These are phyloP conservation scores for Mormoops blainvillei DNA, from an alignment of 2,113 vertebrate genomes.

Conservation along the genomic window DNA sequence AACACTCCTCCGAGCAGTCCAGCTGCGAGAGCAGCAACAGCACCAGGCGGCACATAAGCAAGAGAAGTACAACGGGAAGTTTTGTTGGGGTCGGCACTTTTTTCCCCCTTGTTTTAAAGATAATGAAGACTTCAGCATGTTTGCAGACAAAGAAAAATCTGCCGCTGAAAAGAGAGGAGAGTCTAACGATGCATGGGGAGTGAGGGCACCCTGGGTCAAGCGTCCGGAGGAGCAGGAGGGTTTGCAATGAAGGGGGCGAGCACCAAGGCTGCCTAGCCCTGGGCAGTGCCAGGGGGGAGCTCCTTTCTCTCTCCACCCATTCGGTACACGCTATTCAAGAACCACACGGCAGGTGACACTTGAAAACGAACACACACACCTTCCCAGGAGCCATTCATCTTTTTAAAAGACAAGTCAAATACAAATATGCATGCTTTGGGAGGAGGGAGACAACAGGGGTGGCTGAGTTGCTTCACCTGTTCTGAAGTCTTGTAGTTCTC, in stretches of 20 bases:
- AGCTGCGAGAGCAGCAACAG: background rate
- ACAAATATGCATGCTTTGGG: background rate
- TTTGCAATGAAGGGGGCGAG: rapidly evolving
- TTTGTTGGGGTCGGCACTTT: background rate
- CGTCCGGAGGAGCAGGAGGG: background rate
- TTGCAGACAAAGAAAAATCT: background rate
- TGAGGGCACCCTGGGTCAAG: background rate
- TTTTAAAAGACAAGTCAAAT: background rate
- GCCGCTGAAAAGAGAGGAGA: background rate
- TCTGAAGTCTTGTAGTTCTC: background rate
- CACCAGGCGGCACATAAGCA: background rate
- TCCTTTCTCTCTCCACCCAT: background rate
- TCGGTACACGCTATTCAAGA: background rate
- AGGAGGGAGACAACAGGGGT: background rate
- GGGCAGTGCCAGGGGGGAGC: background rate
- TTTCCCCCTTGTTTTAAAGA: background rate
- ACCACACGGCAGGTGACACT: background rate
- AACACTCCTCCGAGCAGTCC: background rate
- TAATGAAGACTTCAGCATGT: background rate
- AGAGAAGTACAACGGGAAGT: background rate
- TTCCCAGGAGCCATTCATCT: background rate
- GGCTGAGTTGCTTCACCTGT: background rate
- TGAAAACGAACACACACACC: background rate
- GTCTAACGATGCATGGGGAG: background rate
- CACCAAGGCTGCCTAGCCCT: background rate